Evolutionary conservation across 2,888 invertebrate species (phyloP).

Genomic region (Sphinx pinastri): DNA sequence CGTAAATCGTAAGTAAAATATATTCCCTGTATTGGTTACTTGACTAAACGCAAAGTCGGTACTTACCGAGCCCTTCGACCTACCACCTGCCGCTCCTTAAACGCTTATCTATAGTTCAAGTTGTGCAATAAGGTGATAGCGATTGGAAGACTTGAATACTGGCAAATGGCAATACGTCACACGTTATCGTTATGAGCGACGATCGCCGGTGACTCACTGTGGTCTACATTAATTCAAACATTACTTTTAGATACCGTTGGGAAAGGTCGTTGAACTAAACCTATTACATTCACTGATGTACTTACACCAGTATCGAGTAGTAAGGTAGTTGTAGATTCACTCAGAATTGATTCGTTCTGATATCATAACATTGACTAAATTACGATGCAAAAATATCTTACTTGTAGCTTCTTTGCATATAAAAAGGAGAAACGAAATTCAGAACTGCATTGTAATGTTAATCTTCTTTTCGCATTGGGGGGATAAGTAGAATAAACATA

Average conservation of each 20-base stretch:
- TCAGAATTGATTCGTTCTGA: too few species aligned
- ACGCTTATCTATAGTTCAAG: slow-evolving; percentile 9
- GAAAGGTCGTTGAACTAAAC: slow-evolving; percentile 30
- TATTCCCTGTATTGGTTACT: not conserved
- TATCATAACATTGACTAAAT: too few species aligned
- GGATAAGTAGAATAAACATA: not conserved
- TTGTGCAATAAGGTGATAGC: not conserved
- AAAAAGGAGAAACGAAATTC: not conserved
- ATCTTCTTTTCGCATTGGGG: not conserved
- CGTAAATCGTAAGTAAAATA: too few species aligned
- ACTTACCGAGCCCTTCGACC: slow-evolving; percentile 1
- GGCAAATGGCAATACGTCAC: slow-evolving; percentile 30
- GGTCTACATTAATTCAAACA: slow-evolving; percentile 30
- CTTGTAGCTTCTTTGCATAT: too few species aligned
- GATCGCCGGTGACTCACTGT: slow-evolving; percentile 33
- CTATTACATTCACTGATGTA: slow-evolving; percentile 11
- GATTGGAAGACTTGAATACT: too few species aligned
- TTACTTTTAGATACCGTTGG: slow-evolving; percentile 28
- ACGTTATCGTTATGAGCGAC: slow-evolving; percentile 31
- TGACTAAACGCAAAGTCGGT: too few species aligned
- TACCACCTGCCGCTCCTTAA: not conserved
- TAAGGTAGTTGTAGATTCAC: too few species aligned
- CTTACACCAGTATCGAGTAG: not conserved
- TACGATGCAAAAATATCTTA: not conserved
- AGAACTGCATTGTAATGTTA: not conserved